Base-by-base conservation (phyloP, 2,113 vertebrate genomes). In the Myrmecobius fasciatus region DNA sequence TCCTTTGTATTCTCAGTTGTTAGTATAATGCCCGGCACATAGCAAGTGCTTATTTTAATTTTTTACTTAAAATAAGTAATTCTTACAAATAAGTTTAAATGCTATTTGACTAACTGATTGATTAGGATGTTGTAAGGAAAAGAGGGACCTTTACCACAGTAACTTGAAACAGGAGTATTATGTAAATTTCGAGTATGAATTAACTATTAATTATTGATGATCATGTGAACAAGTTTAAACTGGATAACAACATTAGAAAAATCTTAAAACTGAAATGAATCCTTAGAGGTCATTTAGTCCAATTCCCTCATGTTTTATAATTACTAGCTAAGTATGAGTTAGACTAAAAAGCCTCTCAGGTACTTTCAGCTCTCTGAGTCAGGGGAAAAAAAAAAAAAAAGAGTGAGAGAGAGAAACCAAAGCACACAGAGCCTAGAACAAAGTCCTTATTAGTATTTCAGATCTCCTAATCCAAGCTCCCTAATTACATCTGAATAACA, bases 231-330 rank as follows among this genome's bases (percentile, higher is more conserved):
- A 83, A 43, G 6, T 22, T n/a, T 83, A 43, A 20, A 24, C 67
- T 43, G 17, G 36, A 7, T 24, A 17, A 60, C 14, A 75, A 24
- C 36, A 43, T n/a, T 36, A 75, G 14, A 26, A 52, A 52, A 22
- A 92, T 14, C 25, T 89, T n/a, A 54, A 12, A 93, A 88, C 24
- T 28, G n/a, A 53, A 95, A 92, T 49, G 90, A 75, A 52, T 51
- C 4, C 24, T 89, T 48, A 60, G 91, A 46, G 20, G 56, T 46
- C 89, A 25, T 91, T n/a, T 93, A 24, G 48, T 91, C 36, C 49
- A 46, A 51, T 0, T 49, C 67, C 36, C 0, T 48, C 54, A 47
- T 54, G 53, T 26, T 54, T 26, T 54, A 54, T 25, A 54, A 26
- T 26, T 54, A 54, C 53, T 54, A 25, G 53, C 25, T 83, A 75